Evolutionary conservation across 2,888 invertebrate species (phyloP), one percentile per base, ranked within the genome.

Genomic region (Acleris emargana): DNA sequence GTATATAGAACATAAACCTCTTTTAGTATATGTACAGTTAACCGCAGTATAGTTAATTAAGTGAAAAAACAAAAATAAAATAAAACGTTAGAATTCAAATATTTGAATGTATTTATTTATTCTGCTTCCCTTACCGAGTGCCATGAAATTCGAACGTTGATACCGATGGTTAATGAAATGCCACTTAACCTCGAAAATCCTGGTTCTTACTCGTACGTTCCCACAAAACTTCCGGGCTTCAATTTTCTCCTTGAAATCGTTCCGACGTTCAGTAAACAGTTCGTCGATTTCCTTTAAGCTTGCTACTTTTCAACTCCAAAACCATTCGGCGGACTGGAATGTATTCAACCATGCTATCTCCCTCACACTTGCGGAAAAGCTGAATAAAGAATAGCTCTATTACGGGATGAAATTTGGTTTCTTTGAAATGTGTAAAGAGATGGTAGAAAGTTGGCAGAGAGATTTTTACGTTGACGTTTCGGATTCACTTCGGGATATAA

Each of bases 231-330:
- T 64, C 17, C 16, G 54, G 55, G 55, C 54, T 64, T 45, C 50
- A 64, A 64, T 64, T 64, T 64, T 60, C 59, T 64, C 58, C 64
- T 54, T 59, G 59, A 60, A 64, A 64, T 64, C 64, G 59, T 60
- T 55, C 22, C 47, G 49, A 52, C 64, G 53, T 59, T 58, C 13
- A 13, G 22, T 58, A 58, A 52, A 58, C 58, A 63, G 51, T 57
- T 45, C 52, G 63, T 53, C 63, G 47, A 63, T 58, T 58, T 58
- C 38, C 45, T 58, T 53, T 45, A 50, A 58, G 53, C 45, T 47
- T 13, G 52, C 54, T 60, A 64, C 60, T 55, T 60, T 32, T 64
- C 64, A 59, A 64, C 64, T 50, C 32, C 32, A 18, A 57, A 22
- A 45, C 43, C 25, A 22, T 51, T 38, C n/a, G 38, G 28, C 16